Base-by-base conservation (phyloP, 2,888 invertebrate species). In the Sphaeridia pumilis region DNA sequence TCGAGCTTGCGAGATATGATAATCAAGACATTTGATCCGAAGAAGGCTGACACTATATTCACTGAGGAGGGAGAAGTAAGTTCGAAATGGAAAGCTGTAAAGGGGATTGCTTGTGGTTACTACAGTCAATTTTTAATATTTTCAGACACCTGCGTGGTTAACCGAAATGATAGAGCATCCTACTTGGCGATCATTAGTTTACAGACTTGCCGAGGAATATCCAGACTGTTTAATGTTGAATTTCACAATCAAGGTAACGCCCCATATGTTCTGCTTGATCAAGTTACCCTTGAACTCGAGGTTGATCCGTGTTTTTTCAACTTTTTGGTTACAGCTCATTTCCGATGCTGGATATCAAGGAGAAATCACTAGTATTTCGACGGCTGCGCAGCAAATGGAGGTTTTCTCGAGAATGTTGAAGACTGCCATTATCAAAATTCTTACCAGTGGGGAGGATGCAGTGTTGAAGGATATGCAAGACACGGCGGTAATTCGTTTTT, bases 321-420 rank as follows among this genome's bases (percentile, higher is more conserved):
- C 49, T 49, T 41, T 49, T 55, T 51, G 55, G 52, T 69, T 68
- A 67, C 67, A 87, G 84, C 75, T 98, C 27, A 97, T 97, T 69
- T 95, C 95, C 3, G 97, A 98, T 76, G 97, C 97, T 56, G 98
- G 98, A 2, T 95, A 88, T 70, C 97, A 98, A 82, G 94, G 93
- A 60, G 98, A 98, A 78, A 98, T 98, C 54, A 95, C 94, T 22
- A 88, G 87, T 69, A 90, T 93, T 67, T 90, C 90, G 14, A 95
- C 95, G 54, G 97, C 95, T 25, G 93, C 95, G 17, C 95, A 97
- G 71, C 98, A 98, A 74, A 87, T 98, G 66, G 98, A 98, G 77
- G 97, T 98, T 21, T 98, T 97, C 73, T 94, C 95, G 2, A 77
- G 95, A 64, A 95, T 98, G 47, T 75, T 98, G 17, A 90, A 94